phyloP scores from a whole-genome alignment of 1,140 invertebrate genomes.

The Pemphigus obesinymphae region DNA sequence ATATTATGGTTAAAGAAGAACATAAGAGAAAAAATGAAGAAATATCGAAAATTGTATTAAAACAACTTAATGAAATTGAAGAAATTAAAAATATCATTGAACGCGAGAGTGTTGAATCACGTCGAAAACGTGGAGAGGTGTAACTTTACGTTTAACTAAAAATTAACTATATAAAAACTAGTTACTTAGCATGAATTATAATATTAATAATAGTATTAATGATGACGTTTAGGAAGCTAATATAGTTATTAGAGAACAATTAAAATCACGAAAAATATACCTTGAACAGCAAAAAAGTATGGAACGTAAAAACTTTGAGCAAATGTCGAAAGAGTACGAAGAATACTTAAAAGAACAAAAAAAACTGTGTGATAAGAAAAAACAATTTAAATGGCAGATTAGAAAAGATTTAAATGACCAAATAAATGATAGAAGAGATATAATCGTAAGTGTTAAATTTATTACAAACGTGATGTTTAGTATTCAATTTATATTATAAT shows the following conservation, averaged over 20 bases:
- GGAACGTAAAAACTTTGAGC: neutral
- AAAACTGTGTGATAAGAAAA: neutral
- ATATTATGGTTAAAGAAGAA: conserved; percentile 10
- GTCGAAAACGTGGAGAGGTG: neutral
- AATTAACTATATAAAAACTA: too few relatives aligned
- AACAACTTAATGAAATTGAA: conserved; percentile 10
- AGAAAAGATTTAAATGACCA: neutral
- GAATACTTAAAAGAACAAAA: neutral
- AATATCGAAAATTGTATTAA: neutral
- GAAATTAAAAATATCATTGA: neutral
- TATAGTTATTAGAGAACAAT: neutral
- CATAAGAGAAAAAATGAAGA: neutral
- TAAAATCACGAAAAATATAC: neutral
- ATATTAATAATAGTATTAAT: too few relatives aligned
- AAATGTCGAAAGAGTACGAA: neutral
- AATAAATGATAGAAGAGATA: neutral
- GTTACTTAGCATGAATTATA: too few relatives aligned
- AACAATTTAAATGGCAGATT: neutral
- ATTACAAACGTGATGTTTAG: too few relatives aligned
- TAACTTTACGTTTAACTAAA: too few relatives aligned
- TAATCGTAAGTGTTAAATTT: too few relatives aligned
- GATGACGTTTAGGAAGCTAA: neutral
- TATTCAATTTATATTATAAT: too few relatives aligned
- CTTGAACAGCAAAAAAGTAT: neutral
- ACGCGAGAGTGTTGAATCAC: neutral